Conservation (phyloP, 2,113 vertebrate genomes). For the Tragulus kanchil region DNA sequence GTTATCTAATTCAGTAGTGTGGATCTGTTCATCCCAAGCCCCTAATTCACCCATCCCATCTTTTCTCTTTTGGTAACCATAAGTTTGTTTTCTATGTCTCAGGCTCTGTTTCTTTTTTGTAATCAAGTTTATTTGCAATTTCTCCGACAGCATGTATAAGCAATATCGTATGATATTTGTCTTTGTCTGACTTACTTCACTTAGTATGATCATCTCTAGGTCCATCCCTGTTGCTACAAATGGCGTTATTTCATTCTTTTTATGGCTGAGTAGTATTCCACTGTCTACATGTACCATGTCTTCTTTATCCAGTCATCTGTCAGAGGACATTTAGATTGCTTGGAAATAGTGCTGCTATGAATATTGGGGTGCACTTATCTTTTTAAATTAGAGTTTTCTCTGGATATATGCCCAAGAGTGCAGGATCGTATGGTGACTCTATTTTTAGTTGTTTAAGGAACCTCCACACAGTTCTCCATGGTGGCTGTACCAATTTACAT, state of each 20-base stretch:
- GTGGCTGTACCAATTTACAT: not conserved
- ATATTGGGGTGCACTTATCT: not conserved
- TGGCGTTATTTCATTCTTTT: not conserved
- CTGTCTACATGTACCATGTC: too few species aligned
- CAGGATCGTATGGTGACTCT: not conserved
- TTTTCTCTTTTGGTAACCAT: not conserved
- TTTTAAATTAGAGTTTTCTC: not conserved
- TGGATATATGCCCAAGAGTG: not conserved
- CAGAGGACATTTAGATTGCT: not conserved
- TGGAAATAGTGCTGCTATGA: not conserved
- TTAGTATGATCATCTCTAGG: not conserved
- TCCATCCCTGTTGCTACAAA: not conserved
- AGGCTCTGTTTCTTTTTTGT: not conserved
- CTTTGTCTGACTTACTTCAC: not conserved
- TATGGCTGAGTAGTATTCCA: not conserved
- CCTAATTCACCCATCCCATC: not conserved
- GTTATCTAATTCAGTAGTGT: not conserved
- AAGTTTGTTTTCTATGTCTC: not conserved
- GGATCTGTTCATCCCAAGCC: not conserved
- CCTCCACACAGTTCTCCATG: not conserved
- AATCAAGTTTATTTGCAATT: not conserved
- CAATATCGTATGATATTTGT: not conserved
- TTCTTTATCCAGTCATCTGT: not conserved
- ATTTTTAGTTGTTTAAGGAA: not conserved
- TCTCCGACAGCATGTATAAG: not conserved